These are phyloP conservation scores for Pyrgus malvae DNA, from an alignment of 2,888 invertebrate species.

Conservation along the genomic window DNA sequence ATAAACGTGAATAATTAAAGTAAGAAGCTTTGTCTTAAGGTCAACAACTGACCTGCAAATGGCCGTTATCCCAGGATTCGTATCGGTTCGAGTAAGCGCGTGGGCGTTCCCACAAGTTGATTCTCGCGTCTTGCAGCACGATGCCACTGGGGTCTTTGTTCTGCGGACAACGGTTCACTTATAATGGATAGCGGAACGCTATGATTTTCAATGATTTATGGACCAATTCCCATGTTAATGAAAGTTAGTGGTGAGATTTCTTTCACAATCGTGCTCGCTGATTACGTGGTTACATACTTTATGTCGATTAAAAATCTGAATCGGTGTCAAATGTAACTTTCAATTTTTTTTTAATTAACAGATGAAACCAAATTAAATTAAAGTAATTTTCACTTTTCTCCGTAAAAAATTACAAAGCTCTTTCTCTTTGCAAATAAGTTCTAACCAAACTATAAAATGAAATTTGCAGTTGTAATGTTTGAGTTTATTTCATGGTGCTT, in stretches of 20 bases:
- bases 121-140: slow-evolving; percentile 84
- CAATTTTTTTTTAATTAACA: no score
- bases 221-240: not conserved
- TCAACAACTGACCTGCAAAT: slow-evolving; percentile 69
- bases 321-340: no score
- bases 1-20: not conserved
- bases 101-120: slow-evolving; percentile 92
- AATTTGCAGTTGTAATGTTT: no score
- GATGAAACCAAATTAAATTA: no score
- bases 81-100: slow-evolving; percentile 91
- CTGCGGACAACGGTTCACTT: slow-evolving; percentile 69
- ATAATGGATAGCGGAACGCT: slow-evolving; percentile 18
- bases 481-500: no score
- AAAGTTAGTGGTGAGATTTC: no score
- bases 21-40: slow-evolving; percentile 25
- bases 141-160: slow-evolving; percentile 86
- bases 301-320: no score
- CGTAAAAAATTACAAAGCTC: no score
- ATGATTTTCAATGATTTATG: slow-evolving; percentile 13
- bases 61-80: slow-evolving; percentile 87
- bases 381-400: no score
- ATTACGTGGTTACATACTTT: no score
- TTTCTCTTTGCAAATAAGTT: no score
- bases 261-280: slow-evolving; percentile 1
- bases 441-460: no score